Percentiles rank a stretch among this genome's conserved stretches.
Evolutionary conservation across 64 coral and sea anemone species (phyloP).

Genomic region (Dendronephthya gigantea): DNA sequence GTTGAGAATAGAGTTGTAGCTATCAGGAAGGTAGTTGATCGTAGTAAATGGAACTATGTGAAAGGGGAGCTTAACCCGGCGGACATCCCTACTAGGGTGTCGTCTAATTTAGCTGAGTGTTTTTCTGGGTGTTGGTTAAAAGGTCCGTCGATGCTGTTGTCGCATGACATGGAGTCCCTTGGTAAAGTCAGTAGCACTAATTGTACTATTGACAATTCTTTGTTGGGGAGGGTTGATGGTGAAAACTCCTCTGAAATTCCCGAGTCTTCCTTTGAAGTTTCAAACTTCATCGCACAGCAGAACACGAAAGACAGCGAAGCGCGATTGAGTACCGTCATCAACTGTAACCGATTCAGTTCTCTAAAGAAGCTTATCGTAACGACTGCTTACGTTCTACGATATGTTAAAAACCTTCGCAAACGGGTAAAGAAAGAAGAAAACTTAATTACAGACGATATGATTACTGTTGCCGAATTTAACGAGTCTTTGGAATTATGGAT

Average conservation of each 20-base stretch:
- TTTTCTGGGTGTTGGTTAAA: neutral
- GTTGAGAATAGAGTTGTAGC: neutral
- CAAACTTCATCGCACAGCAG: neutral
- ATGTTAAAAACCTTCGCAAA: neutral
- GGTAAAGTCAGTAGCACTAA: neutral
- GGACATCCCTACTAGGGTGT: neutral
- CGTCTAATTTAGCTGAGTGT: neutral
- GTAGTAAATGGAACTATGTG: neutral
- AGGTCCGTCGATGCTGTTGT: neutral
- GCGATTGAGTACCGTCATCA: neutral
- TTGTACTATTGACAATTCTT: neutral
- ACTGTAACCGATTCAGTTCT: neutral
- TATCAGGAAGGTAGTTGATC: neutral
- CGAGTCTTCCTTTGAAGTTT: neutral
- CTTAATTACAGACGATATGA: neutral
- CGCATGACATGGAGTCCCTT: neutral
- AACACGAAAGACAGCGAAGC: neutral
- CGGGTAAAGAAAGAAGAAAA: neutral
- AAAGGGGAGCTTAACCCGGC: neutral
- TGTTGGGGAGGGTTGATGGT: neutral
- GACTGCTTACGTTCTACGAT: neutral
- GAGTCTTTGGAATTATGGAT: neutral
- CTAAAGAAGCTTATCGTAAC: neutral
- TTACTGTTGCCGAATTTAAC: neutral
- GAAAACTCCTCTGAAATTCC: neutral